These are phyloP conservation scores for Ostrea edulis DNA, from an alignment of 1,140 invertebrate genomes.

Conservation along the genomic window DNA sequence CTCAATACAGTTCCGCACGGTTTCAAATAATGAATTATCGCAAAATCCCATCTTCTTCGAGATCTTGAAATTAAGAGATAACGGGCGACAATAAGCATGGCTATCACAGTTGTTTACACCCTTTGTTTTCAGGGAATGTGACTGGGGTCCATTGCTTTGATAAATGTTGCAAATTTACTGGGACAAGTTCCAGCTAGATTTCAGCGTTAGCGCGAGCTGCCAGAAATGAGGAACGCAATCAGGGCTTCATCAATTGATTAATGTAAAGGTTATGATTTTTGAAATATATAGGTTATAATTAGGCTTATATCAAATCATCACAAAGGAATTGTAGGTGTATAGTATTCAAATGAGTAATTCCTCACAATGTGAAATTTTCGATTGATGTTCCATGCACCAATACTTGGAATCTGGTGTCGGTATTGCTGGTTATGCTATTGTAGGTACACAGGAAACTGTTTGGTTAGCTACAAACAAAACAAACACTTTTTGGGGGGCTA, in stretches of 20 bases:
- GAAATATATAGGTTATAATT: constrained; percentile 25
- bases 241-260: neutral
- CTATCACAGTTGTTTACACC: constrained; percentile 20
- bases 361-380: neutral
- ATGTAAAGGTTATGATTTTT: neutral
- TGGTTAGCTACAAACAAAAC: neutral
- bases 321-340: neutral
- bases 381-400: constrained; percentile 1
- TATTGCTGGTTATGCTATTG: neutral
- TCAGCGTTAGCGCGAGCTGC: neutral
- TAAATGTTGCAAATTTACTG: constrained; percentile 1
- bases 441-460: neutral
- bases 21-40: constrained; percentile 22
- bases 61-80: constrained; percentile 9
- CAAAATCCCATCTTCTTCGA: constrained; percentile 1
- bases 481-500: no score
- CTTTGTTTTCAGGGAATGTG: constrained; percentile 5
- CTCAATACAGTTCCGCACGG: neutral
- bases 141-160: neutral
- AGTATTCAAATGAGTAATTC: constrained; percentile 35
- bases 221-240: constrained; percentile 13
- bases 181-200: constrained; percentile 11
- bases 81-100: neutral
- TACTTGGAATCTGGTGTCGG: neutral
- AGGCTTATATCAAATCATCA: constrained; percentile 21